These are phyloP conservation scores for Agrotis exclamationis DNA, from an alignment of 2,888 invertebrate genomes.

Conservation along the genomic window DNA sequence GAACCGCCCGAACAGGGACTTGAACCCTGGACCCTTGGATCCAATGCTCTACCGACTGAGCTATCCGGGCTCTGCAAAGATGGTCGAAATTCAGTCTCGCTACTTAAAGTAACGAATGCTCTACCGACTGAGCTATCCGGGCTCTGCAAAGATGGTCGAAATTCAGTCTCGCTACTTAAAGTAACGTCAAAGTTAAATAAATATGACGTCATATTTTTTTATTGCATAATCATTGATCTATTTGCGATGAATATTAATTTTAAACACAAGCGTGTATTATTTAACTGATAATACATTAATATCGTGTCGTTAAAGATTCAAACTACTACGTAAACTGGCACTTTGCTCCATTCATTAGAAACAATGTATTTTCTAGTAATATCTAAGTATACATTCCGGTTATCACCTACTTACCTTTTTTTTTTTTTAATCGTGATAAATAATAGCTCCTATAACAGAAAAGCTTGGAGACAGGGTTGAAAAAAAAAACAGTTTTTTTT, in stretches of 20 bases:
- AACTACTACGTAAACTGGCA: too few relatives aligned
- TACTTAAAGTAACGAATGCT: too few relatives aligned
- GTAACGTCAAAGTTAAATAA: neutral
- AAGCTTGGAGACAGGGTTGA: too few relatives aligned
- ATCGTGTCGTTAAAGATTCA: too few relatives aligned
- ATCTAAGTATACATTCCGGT: too few relatives aligned
- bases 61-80: conserved; percentile 85
- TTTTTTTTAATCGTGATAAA: too few relatives aligned
- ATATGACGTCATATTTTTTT: conserved; percentile 32
- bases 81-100: conserved; percentile 20
- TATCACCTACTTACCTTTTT: too few relatives aligned
- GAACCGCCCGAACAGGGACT: conserved; percentile 91
- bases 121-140: conserved; percentile 92
- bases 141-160: conserved; percentile 61
- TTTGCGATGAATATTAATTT: conserved; percentile 13
- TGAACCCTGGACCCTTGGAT: conserved; percentile 92
- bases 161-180: neutral
- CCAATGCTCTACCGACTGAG: conserved; percentile 92
- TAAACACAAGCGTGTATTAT: neutral
- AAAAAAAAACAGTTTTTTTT: too few relatives aligned
- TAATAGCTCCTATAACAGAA: too few relatives aligned
- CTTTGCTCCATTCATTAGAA: too few relatives aligned
- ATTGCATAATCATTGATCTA: neutral
- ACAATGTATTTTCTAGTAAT: too few relatives aligned
- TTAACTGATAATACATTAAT: neutral